These are phyloP conservation scores for Antigone vipio DNA, from an alignment of 2,113 vertebrate species.

Conservation along the genomic window DNA sequence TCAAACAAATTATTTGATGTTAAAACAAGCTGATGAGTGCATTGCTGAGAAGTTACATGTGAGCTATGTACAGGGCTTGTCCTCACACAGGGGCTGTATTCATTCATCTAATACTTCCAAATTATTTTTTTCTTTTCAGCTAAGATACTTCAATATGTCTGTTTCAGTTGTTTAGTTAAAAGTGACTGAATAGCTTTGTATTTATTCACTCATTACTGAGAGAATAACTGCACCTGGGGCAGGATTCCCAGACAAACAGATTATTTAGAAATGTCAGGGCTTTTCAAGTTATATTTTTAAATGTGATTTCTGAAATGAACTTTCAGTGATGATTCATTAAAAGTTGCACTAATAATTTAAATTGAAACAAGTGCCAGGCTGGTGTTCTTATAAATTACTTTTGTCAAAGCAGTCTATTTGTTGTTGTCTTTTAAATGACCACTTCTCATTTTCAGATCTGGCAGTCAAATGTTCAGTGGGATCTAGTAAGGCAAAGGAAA, in stretches of 20 bases:
- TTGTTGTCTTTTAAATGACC: neutral
- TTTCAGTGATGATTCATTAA: neutral
- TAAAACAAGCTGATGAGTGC: neutral
- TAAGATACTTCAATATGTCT: neutral
- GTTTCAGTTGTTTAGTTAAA: neutral
- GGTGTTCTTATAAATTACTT: neutral
- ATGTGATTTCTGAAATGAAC: conserved; percentile 1
- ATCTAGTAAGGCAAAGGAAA: neutral
- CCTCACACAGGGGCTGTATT: neutral
- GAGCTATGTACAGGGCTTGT: neutral
- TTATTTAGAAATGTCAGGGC: conserved; percentile 34
- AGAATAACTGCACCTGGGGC: neutral
- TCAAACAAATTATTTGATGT: neutral
- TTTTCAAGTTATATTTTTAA: neutral
- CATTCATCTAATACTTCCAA: neutral
- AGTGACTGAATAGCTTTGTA: neutral
- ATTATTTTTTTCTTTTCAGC: neutral
- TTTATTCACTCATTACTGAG: neutral
- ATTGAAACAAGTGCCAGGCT: neutral
- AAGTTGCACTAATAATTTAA: neutral
- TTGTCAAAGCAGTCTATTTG: neutral
- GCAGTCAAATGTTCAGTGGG: neutral
- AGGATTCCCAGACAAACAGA: conserved; percentile 15
- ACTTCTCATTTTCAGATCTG: neutral
- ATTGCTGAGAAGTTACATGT: neutral